A percentile compares a stretch with the other conserved stretches of the same genome.
These are phyloP conservation scores for Galago senegalensis DNA, from an alignment of 2,797 vertebrate species.

Conservation along the genomic window DNA sequence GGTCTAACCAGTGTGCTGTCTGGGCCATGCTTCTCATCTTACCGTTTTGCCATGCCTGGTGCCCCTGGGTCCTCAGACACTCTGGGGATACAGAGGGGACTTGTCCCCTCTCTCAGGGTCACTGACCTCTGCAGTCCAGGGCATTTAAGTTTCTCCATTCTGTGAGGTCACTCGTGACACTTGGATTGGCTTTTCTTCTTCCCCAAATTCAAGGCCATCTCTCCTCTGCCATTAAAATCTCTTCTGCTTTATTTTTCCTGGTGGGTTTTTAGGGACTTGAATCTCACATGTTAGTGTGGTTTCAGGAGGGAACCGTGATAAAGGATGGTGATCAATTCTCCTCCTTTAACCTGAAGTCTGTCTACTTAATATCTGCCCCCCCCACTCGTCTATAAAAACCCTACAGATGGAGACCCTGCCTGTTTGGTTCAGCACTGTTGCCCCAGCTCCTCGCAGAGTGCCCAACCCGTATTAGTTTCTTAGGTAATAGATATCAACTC, in stretches of 20 bases:
- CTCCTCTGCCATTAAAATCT: neutral
- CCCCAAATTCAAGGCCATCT: neutral
- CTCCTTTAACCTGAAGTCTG: neutral
- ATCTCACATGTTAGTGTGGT: neutral
- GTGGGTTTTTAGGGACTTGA: neutral
- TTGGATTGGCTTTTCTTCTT: neutral
- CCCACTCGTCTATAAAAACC: neutral
- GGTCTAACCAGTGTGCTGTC: too few species aligned
- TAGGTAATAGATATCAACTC: constrained; percentile 13
- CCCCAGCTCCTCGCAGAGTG: neutral
- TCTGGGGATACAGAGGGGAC: fast-evolving
- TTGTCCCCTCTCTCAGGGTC: neutral
- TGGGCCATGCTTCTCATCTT: neutral
- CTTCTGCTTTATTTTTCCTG: neutral
- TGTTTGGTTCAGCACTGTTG: neutral
- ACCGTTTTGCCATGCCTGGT: neutral
- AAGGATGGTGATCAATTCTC: neutral
- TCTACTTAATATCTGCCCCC: neutral
- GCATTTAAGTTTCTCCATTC: neutral
- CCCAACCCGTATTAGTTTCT: neutral
- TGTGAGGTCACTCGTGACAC: neutral
- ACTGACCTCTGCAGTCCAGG: fast-evolving
- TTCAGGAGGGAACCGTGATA: neutral
- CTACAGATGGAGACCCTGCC: neutral
- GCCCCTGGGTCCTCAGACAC: neutral